Conservation (phyloP, 2,888 invertebrate species). For the Galerucella calmariensis region DNA sequence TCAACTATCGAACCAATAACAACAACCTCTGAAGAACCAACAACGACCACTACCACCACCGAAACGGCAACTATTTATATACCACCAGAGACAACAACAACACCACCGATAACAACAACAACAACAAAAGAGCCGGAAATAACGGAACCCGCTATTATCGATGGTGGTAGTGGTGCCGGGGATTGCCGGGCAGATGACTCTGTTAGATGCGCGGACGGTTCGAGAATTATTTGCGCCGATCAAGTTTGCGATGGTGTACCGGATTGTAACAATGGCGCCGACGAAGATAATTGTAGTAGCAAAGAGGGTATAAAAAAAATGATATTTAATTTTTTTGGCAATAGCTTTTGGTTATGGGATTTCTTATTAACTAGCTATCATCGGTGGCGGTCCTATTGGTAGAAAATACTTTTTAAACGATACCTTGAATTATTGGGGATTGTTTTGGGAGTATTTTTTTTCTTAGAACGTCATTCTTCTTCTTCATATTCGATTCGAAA, state of each 20-base stretch:
- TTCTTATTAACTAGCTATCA: neutral
- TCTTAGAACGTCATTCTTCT: neutral
- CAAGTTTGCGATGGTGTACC: slow-evolving; percentile 72
- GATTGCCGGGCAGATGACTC: slow-evolving; percentile 68
- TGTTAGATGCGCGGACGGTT: slow-evolving; percentile 66
- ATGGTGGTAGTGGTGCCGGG: slow-evolving; percentile 50
- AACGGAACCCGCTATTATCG: slow-evolving; percentile 16
- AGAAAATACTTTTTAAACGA: too few relatives aligned
- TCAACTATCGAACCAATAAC: slow-evolving; percentile 24
- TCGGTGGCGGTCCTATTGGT: neutral
- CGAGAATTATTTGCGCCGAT: slow-evolving; percentile 68
- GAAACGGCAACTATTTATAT: slow-evolving; percentile 21
- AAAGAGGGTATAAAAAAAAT: slow-evolving; percentile 12
- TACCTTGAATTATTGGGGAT: too few relatives aligned
- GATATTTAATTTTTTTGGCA: slow-evolving; percentile 23
- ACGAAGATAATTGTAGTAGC: slow-evolving; percentile 56
- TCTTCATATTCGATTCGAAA: neutral
- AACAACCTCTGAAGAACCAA: slow-evolving; percentile 6
- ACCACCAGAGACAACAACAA: slow-evolving; percentile 25
- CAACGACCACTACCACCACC: slow-evolving; percentile 28
- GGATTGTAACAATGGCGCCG: slow-evolving; percentile 75
- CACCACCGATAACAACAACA: slow-evolving; percentile 30
- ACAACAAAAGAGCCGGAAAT: slow-evolving; percentile 9
- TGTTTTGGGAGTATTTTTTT: neutral
- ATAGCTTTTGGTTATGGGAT: slow-evolving; percentile 41